Conservation (phyloP, 2,888 invertebrate genomes). For the Euspilapteryx auroguttella region DNA sequence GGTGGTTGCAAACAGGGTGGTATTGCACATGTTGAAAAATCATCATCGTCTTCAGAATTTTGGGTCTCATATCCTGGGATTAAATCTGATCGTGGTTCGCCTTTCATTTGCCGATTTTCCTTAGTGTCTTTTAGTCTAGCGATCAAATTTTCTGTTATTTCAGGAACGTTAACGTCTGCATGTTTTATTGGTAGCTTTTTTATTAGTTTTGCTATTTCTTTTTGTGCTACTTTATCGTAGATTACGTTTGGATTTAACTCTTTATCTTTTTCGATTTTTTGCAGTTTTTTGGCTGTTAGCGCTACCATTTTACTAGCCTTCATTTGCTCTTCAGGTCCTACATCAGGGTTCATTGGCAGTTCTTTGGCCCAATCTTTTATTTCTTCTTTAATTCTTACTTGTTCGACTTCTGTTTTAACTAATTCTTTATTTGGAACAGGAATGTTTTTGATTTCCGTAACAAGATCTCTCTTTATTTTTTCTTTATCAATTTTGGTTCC, state of each 20-base stretch:
- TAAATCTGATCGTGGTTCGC: no score
- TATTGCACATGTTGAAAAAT: no score
- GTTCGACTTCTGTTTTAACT: slow-evolving; percentile 18
- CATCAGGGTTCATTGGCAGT: slow-evolving; percentile 15
- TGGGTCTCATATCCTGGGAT: no score
- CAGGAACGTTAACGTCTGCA: slow-evolving; percentile 9
- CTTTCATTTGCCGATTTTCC: no score
- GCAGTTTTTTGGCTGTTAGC: slow-evolving; percentile 18
- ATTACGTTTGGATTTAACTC: slow-evolving; percentile 9
- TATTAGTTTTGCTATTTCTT: slow-evolving; percentile 18
- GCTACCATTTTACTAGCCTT: slow-evolving; percentile 16
- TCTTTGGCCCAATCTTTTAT: slow-evolving; percentile 20
- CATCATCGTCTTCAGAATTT: no score
- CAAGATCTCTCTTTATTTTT: no score
- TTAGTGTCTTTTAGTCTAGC: no score
- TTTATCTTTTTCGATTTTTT: slow-evolving; percentile 19
- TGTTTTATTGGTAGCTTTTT: slow-evolving; percentile 16
- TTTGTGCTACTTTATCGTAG: slow-evolving; percentile 11
- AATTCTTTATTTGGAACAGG: slow-evolving; percentile 18
- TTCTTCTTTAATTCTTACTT: slow-evolving; percentile 19
- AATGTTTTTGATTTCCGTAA: no score
- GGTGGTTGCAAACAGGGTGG: no score
- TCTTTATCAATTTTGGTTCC: no score
- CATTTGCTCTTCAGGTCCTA: slow-evolving; percentile 11
- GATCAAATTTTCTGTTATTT: no score